Base-by-base conservation (phyloP, 2,888 invertebrate species). In the Aricia artaxerxes region DNA sequence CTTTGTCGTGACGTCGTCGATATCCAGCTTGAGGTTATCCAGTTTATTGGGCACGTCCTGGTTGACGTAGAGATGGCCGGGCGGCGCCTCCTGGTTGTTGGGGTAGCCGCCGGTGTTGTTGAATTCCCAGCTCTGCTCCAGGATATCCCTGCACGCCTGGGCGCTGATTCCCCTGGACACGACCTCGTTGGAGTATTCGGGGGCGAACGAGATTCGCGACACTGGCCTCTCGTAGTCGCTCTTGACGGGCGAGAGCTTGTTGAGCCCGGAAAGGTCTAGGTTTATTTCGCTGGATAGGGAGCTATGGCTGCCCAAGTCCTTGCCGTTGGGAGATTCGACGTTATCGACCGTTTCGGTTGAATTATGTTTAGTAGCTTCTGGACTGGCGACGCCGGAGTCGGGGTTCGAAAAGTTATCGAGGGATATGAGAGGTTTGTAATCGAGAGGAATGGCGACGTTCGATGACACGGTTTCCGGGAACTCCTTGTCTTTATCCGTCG, bases 251-350 rank as follows among this genome's bases (percentile, higher is more conserved):
- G 92, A 92, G 4, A 89, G 80, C 80, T 92, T 90, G 80, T 86
- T 88, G 78, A 89, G 95, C 85, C 95, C 95, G 11, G 95, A 94
- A 64, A 95, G 88, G 79, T 95, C 95, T 44, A 95, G 87, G 81
- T 95, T 95, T 7, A 95, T 94, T 84, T 96, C 96, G 83, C 95
- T 95, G 2, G 95, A 95, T 1, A 95, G 85, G 0, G 94, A 94
- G 81, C 92, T 91, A 79, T 92, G 94, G 73, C 93, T 93, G 38
- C 93, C 93, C 16, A 92, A 85, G 79, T 93, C 92, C 75, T 95
- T 94, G 31, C 92, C 90, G 44, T 92, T 92, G 5, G 94, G 94
- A 0, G 94, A 94, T 79, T 94, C 93, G 1, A 94, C 94, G 80
- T 94, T 93, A 78, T 94, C 93, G 0, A 93, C 91, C 0, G 95